Evolutionary conservation across 2,888 invertebrate species (phyloP).

Genomic region (Cenopis cana): DNA sequence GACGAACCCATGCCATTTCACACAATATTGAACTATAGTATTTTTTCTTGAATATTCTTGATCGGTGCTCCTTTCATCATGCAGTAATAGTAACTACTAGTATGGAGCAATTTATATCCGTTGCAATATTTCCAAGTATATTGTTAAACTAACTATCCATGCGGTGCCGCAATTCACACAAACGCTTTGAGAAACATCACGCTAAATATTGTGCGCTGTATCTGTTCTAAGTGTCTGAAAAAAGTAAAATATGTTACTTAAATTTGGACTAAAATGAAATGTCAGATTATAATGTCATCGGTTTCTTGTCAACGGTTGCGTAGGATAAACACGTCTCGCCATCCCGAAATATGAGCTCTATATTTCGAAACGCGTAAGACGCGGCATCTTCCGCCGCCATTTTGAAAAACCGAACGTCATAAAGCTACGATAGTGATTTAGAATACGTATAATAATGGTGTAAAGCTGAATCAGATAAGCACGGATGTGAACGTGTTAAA

Average conservation of each 20-base stretch:
- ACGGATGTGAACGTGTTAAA: constrained; percentile 83
- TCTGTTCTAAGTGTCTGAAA: constrained; percentile 41
- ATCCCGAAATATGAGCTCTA: constrained; percentile 80
- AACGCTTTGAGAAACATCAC: constrained; percentile 39
- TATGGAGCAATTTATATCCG: constrained; percentile 1
- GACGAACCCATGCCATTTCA: constrained; percentile 26
- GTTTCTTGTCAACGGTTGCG: constrained; percentile 50
- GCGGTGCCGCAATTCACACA: constrained; percentile 43
- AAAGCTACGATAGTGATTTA: constrained; percentile 59
- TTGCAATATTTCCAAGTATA: constrained; percentile 10
- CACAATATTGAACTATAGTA: neutral
- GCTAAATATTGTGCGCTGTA: constrained; percentile 44
- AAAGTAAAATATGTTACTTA: constrained; percentile 53
- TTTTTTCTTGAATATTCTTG: constrained; percentile 10
- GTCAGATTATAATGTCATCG: constrained; percentile 54
- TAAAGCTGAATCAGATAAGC: constrained; percentile 69
- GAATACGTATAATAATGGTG: constrained; percentile 58
- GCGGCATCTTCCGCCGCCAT: constrained; percentile 58
- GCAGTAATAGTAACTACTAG: constrained; percentile 14
- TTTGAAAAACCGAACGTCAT: constrained; percentile 53
- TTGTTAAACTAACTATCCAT: constrained; percentile 34
- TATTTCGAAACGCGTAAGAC: constrained; percentile 70
- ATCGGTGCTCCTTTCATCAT: constrained; percentile 13
- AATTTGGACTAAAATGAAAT: constrained; percentile 53
- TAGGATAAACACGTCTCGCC: constrained; percentile 61